Percentiles rank a stretch among this genome's conserved stretches.
phyloP scores from a whole-genome alignment of 2,113 vertebrate genomes.

The Chiloscyllium plagiosum region DNA sequence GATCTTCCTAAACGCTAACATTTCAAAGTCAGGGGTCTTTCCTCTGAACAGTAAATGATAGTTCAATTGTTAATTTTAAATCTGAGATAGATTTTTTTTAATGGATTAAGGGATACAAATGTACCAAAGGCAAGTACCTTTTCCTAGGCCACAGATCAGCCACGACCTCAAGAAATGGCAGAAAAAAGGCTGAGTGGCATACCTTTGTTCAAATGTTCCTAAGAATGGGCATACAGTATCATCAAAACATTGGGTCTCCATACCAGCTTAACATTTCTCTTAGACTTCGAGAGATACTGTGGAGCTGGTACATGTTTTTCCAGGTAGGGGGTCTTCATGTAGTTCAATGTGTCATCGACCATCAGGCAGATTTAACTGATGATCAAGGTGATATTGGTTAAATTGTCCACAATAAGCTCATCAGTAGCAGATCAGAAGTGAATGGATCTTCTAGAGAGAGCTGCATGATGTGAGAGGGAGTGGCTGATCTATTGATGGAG shows the following conservation, averaged over 20 bases:
- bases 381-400: neutral
- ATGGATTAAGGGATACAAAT: no score
- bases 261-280: neutral
- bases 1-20: no score
- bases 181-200: no score
- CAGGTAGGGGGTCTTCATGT: neutral
- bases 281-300: neutral
- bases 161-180: no score
- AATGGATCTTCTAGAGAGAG: no score
- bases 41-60: no score
- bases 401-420: neutral
- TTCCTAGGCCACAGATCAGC: no score
- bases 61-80: no score
- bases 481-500: neutral
- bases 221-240: neutral
- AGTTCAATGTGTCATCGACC: neutral
- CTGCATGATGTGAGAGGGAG: neutral
- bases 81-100: no score
- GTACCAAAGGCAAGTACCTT: no score
- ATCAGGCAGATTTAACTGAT: neutral
- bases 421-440: neutral
- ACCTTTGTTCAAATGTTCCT: no score
- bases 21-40: no score
- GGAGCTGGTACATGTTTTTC: neutral
- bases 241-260: neutral